phyloP scores from a whole-genome alignment of 2,113 vertebrate species.

The Corythornis cristatus region DNA sequence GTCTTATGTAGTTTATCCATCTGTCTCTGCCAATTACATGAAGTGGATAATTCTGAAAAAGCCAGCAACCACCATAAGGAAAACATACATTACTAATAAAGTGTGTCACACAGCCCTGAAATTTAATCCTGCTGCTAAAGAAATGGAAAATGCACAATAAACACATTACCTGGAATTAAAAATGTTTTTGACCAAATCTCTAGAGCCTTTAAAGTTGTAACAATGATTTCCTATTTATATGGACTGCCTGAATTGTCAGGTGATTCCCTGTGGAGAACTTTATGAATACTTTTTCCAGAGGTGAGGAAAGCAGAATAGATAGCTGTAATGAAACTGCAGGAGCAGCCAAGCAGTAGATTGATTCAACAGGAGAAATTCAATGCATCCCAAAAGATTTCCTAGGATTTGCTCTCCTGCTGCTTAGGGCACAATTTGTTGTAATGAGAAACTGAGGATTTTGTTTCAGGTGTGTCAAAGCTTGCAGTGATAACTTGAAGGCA shows the following conservation, averaged over 20 bases:
- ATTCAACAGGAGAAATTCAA: conserved; percentile 76
- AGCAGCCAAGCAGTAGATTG: conserved; percentile 74
- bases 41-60: conserved; percentile 37
- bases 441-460: conserved; percentile 72
- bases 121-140: conserved; percentile 16
- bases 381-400: conserved; percentile 68
- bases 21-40: background rate
- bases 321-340: conserved; percentile 64
- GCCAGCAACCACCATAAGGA: background rate
- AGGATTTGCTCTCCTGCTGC: conserved; percentile 64
- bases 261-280: conserved; percentile 52
- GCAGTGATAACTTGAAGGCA: conserved; percentile 33
- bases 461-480: conserved; percentile 66
- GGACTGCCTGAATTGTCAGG: conserved; percentile 42
- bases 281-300: conserved; percentile 39
- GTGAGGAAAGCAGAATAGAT: conserved; percentile 70
- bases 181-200: conserved; percentile 37
- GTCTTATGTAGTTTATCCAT: background rate
- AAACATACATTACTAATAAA: background rate
- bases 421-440: conserved; percentile 67
- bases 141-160: conserved; percentile 36
- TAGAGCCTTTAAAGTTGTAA: conserved; percentile 29
- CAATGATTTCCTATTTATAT: conserved; percentile 49
- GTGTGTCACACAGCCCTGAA: conserved; percentile 7
- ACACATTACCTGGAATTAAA: conserved; percentile 62